These are phyloP conservation scores for Diplolepis rosae DNA, from an alignment of 2,888 invertebrate species.

Conservation along the genomic window DNA sequence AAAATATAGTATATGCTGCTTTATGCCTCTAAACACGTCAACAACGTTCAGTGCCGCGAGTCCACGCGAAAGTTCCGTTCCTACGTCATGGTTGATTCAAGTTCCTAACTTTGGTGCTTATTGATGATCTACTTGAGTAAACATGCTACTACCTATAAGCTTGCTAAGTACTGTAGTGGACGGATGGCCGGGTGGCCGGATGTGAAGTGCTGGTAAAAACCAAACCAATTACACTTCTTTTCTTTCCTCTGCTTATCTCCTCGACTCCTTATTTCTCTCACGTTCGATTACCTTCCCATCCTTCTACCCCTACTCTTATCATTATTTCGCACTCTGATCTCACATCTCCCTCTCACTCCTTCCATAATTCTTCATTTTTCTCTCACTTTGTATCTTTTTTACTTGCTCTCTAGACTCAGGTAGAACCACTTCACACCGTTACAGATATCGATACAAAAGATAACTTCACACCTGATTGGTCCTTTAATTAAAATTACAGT, in stretches of 20 bases:
- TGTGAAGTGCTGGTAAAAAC: slow-evolving; percentile 68
- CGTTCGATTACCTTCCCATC: slow-evolving; percentile 48
- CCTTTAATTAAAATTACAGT: slow-evolving; percentile 27
- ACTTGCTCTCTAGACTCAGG: slow-evolving; percentile 32
- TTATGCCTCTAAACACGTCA: slow-evolving; percentile 28
- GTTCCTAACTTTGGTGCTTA: slow-evolving; percentile 52
- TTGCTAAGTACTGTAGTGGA: slow-evolving; percentile 57
- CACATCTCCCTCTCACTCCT: background rate
- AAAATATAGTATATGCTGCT: slow-evolving; percentile 29
- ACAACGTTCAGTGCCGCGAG: slow-evolving; percentile 33
- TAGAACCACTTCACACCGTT: slow-evolving; percentile 40
- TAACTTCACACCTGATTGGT: slow-evolving; percentile 50
- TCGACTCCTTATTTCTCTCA: slow-evolving; percentile 50
- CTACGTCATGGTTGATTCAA: slow-evolving; percentile 34
- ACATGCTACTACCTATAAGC: slow-evolving; percentile 61
- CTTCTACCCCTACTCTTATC: slow-evolving; percentile 25
- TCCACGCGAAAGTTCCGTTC: slow-evolving; percentile 44
- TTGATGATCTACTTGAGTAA: slow-evolving; percentile 70
- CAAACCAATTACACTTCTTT: slow-evolving; percentile 62
- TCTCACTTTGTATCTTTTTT: slow-evolving; percentile 42
- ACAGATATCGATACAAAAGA: slow-evolving; percentile 37
- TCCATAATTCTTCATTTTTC: slow-evolving; percentile 39
- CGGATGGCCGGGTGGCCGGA: slow-evolving; percentile 70
- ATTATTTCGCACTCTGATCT: slow-evolving; percentile 16
- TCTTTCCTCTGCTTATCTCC: slow-evolving; percentile 41